Evolutionary conservation across 1,140 invertebrate species (phyloP).

Genomic region (Bemisia tabaci): DNA sequence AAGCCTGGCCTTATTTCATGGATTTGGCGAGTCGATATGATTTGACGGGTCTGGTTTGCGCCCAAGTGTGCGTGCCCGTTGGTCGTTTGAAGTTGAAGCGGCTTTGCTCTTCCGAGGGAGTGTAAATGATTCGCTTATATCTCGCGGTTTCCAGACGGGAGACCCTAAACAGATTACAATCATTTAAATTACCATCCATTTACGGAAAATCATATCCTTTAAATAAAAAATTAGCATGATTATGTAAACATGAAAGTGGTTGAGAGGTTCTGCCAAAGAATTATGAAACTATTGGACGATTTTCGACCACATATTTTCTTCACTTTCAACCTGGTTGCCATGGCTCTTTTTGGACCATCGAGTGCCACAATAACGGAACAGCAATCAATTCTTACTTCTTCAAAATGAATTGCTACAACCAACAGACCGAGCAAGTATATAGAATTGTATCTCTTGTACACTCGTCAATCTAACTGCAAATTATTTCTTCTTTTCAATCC

Average conservation of each 20-base stretch:
- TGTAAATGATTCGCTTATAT: constrained; percentile 33
- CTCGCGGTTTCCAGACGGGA: constrained; percentile 81
- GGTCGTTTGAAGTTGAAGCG: constrained; percentile 19
- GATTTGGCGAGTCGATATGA: background rate
- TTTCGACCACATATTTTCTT: background rate
- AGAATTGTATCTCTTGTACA: too few species aligned
- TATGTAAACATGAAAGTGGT: background rate
- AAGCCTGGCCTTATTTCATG: background rate
- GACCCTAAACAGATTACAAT: constrained; percentile 46
- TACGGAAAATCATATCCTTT: background rate
- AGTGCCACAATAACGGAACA: too few species aligned
- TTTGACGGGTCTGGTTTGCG: constrained; percentile 16
- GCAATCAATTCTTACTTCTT: too few species aligned
- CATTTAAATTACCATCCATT: too few species aligned
- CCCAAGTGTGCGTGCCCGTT: constrained; percentile 16
- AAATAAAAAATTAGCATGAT: background rate
- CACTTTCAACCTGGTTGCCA: too few species aligned
- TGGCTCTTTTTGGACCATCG: too few species aligned
- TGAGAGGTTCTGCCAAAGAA: background rate
- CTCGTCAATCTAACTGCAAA: too few species aligned
- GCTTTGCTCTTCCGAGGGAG: constrained; percentile 26
- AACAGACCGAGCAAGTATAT: too few species aligned
- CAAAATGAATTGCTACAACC: too few species aligned
- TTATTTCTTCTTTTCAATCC: too few species aligned
- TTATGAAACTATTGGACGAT: background rate